Evolutionary conservation across 1,140 invertebrate genomes (phyloP), one percentile per base, ranked within the genome.

Genomic region (Drosophila ananassae): DNA sequence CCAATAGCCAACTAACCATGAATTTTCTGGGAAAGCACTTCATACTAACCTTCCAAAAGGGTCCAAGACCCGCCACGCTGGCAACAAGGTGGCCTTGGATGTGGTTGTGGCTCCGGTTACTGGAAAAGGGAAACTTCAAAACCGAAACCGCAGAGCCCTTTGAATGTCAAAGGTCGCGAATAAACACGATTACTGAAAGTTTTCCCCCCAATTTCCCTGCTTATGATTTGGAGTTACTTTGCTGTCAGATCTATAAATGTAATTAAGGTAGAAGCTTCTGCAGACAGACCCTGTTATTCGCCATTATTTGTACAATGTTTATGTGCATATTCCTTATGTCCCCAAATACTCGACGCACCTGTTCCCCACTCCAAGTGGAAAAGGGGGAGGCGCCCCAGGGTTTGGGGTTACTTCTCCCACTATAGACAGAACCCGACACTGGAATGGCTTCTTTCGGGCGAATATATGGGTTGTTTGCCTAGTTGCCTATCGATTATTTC

Each of bases 131-230:
- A 13, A 13, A 28, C 44, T 47, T 47, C 21, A 24, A 12, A 47
- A 24, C 51, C 48, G 21, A 32, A 73, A 73, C 71, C 71, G 51
- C 71, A 73, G 8, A 24, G 71, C 28, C 58, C 22, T 39, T 28
- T 22, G 46, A 73, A 73, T 75, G 72, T 75, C 72, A 75, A 75
- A 75, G 72, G 72, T 46, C 52, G 73, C 44, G 39, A 9, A n/a
- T 63, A 44, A 51, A 24, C 44, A 32, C 61, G 32, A 61, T 66
- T 46, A 47, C 10, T n/a, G 22, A 22, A 39, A 13, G 22, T 37
- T 24, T 34, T 17, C 3, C 10, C 22, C 8, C 21, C 13, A 13
- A n/a, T 48, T 50, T 24, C 21, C 44, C 24, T 7, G 22, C 12
- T 9, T 10, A 22, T 9, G 44, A 47, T 24, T 21, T 22, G 4